Percentiles rank a stretch among this genome's conserved stretches.
These are phyloP conservation scores for Diploptera punctata DNA, from an alignment of 2,888 invertebrate species.

Conservation along the genomic window DNA sequence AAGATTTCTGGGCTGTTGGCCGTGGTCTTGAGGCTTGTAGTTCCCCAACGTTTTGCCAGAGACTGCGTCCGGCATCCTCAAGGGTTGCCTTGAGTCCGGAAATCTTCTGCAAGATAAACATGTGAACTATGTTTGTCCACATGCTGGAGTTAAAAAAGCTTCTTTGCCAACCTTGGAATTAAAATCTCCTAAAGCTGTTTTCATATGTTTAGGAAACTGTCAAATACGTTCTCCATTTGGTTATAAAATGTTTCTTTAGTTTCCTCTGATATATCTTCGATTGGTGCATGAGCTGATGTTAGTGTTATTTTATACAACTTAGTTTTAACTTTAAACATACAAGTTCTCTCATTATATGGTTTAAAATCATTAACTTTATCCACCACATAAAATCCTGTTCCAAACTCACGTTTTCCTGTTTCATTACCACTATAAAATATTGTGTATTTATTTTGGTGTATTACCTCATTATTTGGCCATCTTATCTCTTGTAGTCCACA, in stretches of 20 bases:
- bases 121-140: too few species aligned
- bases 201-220: not conserved
- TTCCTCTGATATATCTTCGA: not conserved
- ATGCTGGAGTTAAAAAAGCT: not conserved
- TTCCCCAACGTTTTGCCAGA: too few species aligned
- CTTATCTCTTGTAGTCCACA: too few species aligned
- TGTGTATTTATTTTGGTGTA: not conserved
- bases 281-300: not conserved
- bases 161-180: not conserved
- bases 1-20: too few species aligned
- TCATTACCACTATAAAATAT: too few species aligned
- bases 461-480: not conserved
- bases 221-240: not conserved
- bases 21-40: too few species aligned
- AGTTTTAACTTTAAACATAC: not conserved
- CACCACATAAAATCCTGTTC: too few species aligned
- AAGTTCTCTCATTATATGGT: not conserved
- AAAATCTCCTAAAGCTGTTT: not conserved
- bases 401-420: too few species aligned
- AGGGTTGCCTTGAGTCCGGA: too few species aligned
- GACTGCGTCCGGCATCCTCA: too few species aligned
- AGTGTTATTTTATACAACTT: not conserved
- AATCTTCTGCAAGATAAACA: too few species aligned
- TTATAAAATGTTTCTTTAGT: not conserved
- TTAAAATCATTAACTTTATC: not conserved